These are phyloP conservation scores for Epinotia bilunana DNA, from an alignment of 2,888 invertebrate species.

Conservation along the genomic window DNA sequence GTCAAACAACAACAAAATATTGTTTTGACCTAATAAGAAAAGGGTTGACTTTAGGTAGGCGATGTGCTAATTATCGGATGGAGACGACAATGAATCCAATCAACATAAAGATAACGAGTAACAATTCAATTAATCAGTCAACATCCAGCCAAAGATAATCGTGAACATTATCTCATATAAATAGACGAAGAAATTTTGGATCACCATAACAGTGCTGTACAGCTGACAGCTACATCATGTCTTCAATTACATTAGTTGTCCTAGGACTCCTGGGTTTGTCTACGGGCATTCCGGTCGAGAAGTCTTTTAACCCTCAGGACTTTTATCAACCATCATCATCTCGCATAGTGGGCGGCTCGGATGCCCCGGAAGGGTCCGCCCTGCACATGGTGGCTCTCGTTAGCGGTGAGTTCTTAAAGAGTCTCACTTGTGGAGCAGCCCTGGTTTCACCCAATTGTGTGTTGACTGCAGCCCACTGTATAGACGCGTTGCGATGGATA, in stretches of 20 bases:
- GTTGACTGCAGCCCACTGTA: neutral
- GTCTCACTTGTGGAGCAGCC: neutral
- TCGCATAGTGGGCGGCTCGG: neutral
- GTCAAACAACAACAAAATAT: too few relatives aligned
- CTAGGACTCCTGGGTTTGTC: neutral
- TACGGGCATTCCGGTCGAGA: neutral
- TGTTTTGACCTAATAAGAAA: neutral
- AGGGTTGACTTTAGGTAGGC: neutral
- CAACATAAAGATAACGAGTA: neutral
- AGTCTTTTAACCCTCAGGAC: neutral
- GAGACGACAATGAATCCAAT: slow-evolving; percentile 4
- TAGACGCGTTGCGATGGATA: neutral
- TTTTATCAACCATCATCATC: neutral
- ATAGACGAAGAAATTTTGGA: neutral
- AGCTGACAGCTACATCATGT: neutral
- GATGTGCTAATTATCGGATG: neutral
- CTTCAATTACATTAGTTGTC: neutral
- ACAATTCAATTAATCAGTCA: neutral
- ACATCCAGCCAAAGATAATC: neutral
- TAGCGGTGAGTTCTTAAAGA: neutral
- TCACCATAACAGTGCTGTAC: neutral
- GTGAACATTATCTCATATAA: neutral
- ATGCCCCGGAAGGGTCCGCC: neutral
- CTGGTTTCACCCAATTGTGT: neutral
- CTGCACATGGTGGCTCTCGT: neutral